These are phyloP conservation scores for Hydractinia symbiolongicarpus DNA, from an alignment of 30 jellyfish, hydroid and myxozoan species.

Conservation along the genomic window DNA sequence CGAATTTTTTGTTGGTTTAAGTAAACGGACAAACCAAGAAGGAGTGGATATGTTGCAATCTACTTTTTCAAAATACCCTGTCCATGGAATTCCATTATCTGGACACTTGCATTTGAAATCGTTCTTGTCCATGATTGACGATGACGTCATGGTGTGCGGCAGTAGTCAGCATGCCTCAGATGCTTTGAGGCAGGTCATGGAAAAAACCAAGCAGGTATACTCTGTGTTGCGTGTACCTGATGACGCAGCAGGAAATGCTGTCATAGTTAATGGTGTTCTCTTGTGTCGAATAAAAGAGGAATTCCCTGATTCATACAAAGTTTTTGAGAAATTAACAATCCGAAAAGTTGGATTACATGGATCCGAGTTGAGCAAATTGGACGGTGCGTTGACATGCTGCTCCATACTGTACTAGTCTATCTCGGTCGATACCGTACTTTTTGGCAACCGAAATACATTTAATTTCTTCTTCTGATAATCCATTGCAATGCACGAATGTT, in stretches of 20 bases:
- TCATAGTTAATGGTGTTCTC: slow-evolving; percentile 69
- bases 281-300: slow-evolving; percentile 48
- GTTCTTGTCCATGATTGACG: slow-evolving; percentile 56
- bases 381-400: slow-evolving; percentile 80
- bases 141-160: slow-evolving; percentile 52
- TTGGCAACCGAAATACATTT: too few species aligned
- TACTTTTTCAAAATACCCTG: slow-evolving; percentile 61
- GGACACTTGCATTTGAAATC: slow-evolving; percentile 71
- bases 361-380: slow-evolving; percentile 67
- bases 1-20: slow-evolving; percentile 81
- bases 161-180: slow-evolving; percentile 31
- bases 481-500: too few species aligned
- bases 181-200: slow-evolving; percentile 37
- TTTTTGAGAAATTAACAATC: slow-evolving; percentile 33
- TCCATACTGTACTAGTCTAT: slow-evolving; percentile 34
- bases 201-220: slow-evolving; percentile 40
- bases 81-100: slow-evolving; percentile 40
- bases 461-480: too few species aligned
- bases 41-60: slow-evolving; percentile 37
- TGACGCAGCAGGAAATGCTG: slow-evolving; percentile 66
- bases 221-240: slow-evolving; percentile 43
- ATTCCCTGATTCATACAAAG: slow-evolving; percentile 41
- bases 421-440: too few species aligned
- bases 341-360: slow-evolving; percentile 35
- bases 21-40: slow-evolving; percentile 56